Conservation (phyloP, 2,797 vertebrate species). For the Philypnodon macrostomus region DNA sequence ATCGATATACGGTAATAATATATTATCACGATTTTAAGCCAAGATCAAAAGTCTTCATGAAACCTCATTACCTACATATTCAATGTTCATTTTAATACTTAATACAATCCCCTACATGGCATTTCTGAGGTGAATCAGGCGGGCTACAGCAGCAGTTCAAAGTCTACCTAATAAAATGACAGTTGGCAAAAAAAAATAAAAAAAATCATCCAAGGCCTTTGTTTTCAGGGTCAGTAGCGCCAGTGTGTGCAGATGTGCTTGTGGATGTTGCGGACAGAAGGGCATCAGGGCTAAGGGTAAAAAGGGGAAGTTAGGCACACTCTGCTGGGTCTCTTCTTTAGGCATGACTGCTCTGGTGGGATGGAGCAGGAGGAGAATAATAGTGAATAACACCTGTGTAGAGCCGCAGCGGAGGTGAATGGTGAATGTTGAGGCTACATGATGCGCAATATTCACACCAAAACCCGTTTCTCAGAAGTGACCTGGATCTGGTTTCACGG, state of each 20-base stretch:
- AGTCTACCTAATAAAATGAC: too few species aligned
- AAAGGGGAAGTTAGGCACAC: conserved; percentile 24
- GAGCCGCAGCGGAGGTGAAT: not conserved
- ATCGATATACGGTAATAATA: too few species aligned
- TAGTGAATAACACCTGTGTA: conserved; percentile 1
- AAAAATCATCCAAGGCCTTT: conserved; percentile 5
- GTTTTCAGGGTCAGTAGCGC: conserved; percentile 49
- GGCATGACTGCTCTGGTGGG: conserved; percentile 4
- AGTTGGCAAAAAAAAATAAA: not conserved
- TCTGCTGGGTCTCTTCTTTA: conserved; percentile 31
- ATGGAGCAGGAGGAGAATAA: conserved; percentile 23
- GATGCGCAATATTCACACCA: too few species aligned
- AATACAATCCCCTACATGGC: too few species aligned
- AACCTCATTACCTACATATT: too few species aligned
- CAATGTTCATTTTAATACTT: too few species aligned
- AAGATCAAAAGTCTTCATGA: too few species aligned
- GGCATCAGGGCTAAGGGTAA: conserved; percentile 6
- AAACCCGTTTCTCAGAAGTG: too few species aligned
- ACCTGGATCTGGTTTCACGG: too few species aligned
- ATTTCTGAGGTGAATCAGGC: too few species aligned
- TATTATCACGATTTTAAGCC: too few species aligned
- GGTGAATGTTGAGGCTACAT: not conserved
- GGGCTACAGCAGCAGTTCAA: too few species aligned
- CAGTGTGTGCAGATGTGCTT: conserved; percentile 25
- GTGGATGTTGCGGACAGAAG: conserved; percentile 23